Conservation (phyloP, 2,113 vertebrate genomes). For the Esox niger region DNA sequence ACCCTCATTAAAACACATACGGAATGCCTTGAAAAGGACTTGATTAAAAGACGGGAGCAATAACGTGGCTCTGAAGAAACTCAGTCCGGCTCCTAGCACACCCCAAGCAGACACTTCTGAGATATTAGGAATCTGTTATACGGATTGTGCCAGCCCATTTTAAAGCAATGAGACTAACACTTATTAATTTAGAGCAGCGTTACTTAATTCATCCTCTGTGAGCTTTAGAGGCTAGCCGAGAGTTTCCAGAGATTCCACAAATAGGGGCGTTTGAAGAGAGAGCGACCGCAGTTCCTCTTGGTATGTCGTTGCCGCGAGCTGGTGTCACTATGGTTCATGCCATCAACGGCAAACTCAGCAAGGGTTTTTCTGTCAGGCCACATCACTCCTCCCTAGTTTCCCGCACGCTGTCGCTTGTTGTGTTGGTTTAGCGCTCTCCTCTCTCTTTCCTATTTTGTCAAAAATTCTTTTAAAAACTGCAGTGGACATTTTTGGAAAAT, state of each 20-base stretch:
- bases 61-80: too few relatives aligned
- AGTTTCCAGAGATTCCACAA: slow-evolving; percentile 28
- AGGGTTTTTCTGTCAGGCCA: slow-evolving; percentile 54
- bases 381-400: slow-evolving; percentile 49
- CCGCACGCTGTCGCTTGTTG: slow-evolving; percentile 15
- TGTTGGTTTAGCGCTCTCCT: slow-evolving; percentile 37
- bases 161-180: slow-evolving; percentile 19
- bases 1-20: too few relatives aligned
- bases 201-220: slow-evolving; percentile 21
- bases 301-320: slow-evolving; percentile 20
- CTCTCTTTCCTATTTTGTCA: slow-evolving; percentile 2
- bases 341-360: slow-evolving; percentile 53
- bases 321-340: slow-evolving; percentile 40
- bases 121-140: slow-evolving; percentile 5
- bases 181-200: slow-evolving; percentile 29
- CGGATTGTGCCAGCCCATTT: slow-evolving; percentile 5
- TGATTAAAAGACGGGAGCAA: too few relatives aligned
- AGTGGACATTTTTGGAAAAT: neutral
- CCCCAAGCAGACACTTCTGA: slow-evolving; percentile 6
- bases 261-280: slow-evolving; percentile 32
- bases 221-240: slow-evolving; percentile 11
- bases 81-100: too few relatives aligned
- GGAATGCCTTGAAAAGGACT: too few relatives aligned
- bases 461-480: neutral
- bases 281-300: slow-evolving; percentile 30